Conservation (phyloP, 1,140 invertebrate species). For the Oryctes rhinoceros region DNA sequence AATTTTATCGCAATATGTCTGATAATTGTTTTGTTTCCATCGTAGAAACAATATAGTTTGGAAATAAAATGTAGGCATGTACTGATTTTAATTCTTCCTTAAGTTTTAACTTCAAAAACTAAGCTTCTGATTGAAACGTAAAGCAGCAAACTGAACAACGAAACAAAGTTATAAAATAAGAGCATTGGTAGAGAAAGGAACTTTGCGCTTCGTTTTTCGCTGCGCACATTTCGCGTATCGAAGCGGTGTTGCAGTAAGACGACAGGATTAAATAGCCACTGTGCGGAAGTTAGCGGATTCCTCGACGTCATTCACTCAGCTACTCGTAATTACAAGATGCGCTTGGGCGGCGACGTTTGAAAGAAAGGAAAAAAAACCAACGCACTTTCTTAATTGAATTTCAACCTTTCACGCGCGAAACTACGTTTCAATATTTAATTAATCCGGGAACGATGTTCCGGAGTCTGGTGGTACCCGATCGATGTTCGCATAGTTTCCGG, state of each 20-base stretch:
- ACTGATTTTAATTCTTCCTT: neutral
- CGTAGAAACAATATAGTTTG: neutral
- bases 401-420: conserved; percentile 21
- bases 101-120: neutral
- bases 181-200: neutral
- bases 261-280: neutral
- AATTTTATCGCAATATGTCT: neutral
- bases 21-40: neutral
- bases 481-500: conserved; percentile 30
- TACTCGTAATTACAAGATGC: conserved; percentile 3
- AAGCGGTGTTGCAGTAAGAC: neutral
- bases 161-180: too few relatives aligned
- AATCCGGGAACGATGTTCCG: conserved; percentile 20
- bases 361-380: neutral
- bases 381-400: conserved; percentile 11
- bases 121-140: too few relatives aligned
- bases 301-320: neutral
- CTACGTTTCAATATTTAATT: conserved; percentile 32
- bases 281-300: neutral
- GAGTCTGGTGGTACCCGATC: conserved; percentile 11
- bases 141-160: too few relatives aligned
- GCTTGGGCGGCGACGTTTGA: neutral
- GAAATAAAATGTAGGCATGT: neutral
- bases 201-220: neutral
- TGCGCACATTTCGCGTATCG: neutral